Evolutionary conservation across 2,888 invertebrate genomes (phyloP).

Genomic region (Tachystola acroxantha): DNA sequence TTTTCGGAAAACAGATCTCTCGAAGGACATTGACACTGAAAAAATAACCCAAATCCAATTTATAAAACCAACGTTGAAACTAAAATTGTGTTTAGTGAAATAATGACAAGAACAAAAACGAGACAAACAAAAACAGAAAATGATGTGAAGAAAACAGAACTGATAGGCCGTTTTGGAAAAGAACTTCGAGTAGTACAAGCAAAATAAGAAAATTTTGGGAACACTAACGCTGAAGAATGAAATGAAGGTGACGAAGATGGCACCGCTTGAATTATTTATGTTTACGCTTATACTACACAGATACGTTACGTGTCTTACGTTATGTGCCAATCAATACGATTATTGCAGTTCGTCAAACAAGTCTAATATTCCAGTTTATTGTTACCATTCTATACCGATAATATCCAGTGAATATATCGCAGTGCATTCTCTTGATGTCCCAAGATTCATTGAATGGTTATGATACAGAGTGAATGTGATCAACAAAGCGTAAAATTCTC

Average conservation of each 20-base stretch:
- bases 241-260: conserved; percentile 51
- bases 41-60: conserved; percentile 37
- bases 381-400: conserved; percentile 43
- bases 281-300: conserved; percentile 42
- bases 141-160: conserved; percentile 61
- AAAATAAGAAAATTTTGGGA: conserved; percentile 59
- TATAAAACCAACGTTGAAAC: conserved; percentile 37
- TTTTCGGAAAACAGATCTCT: conserved; percentile 76
- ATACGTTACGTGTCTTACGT: conserved; percentile 34
- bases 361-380: conserved; percentile 15
- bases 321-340: conserved; percentile 51
- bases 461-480: conserved; percentile 71
- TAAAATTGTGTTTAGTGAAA: conserved; percentile 52
- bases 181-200: conserved; percentile 64
- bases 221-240: conserved; percentile 55
- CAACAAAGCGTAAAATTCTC: conserved; percentile 66
- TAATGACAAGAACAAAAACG: conserved; percentile 59
- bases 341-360: conserved; percentile 24
- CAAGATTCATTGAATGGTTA: conserved; percentile 55
- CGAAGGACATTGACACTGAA: conserved; percentile 72
- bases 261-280: conserved; percentile 33
- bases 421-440: conserved; percentile 61
- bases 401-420: conserved; percentile 55
- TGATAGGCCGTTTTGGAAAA: conserved; percentile 80
- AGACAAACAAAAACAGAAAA: conserved; percentile 55